Percentiles rank a stretch among this genome's conserved stretches.
Conservation (phyloP, 2,888 invertebrate species). For the Cremastobaeus sp. region DNA sequence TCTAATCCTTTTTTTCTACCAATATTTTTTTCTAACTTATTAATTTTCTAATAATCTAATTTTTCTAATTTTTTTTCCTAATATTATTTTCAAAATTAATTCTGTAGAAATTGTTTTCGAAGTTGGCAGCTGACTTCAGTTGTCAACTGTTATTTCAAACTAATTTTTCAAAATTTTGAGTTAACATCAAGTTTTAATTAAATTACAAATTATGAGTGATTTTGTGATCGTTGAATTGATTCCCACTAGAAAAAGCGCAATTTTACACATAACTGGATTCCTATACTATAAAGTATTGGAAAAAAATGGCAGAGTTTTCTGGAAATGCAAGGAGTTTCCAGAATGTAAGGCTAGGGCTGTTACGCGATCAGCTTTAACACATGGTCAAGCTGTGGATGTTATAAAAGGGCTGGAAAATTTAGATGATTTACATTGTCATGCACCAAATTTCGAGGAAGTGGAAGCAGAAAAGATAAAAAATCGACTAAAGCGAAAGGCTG, state of each 20-base stretch:
- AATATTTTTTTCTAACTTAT: too few relatives aligned
- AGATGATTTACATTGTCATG: neutral
- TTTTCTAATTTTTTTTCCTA: too few relatives aligned
- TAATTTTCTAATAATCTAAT: too few relatives aligned
- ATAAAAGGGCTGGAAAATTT: constrained; percentile 1
- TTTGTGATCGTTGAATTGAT: neutral
- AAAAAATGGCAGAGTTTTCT: neutral
- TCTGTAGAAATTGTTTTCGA: too few relatives aligned
- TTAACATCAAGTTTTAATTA: too few relatives aligned
- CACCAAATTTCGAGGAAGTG: neutral
- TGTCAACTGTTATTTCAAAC: too few relatives aligned
- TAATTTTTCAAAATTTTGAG: too few relatives aligned
- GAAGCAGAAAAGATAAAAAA: neutral
- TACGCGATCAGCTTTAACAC: neutral
- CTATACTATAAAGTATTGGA: neutral
- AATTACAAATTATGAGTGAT: too few relatives aligned
- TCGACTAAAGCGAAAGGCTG: neutral
- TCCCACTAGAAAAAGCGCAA: neutral
- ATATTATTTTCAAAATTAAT: too few relatives aligned
- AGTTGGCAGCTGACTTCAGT: too few relatives aligned
- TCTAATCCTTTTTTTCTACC: too few relatives aligned
- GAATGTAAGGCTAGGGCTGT: neutral
- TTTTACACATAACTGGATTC: neutral
- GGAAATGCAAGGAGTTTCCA: neutral
- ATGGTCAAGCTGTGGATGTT: constrained; percentile 1